Conservation (phyloP, 2,113 vertebrate genomes). For the Phyllopteryx taeniolatus region DNA sequence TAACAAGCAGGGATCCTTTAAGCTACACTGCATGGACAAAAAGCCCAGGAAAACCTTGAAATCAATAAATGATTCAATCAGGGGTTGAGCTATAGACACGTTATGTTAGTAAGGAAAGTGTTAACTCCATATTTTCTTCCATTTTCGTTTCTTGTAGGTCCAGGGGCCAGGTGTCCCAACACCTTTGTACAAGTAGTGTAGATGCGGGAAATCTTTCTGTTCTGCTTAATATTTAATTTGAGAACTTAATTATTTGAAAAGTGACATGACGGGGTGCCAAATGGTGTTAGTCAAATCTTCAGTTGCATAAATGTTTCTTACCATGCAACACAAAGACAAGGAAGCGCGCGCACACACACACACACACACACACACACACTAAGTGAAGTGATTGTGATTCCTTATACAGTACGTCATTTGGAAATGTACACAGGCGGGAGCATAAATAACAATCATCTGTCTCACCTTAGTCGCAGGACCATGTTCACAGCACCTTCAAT, state of each 20-base stretch:
- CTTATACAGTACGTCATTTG: not conserved
- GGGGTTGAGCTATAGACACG: too few species aligned
- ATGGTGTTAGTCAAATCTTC: not conserved
- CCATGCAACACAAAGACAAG: not conserved
- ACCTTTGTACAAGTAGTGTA: not conserved
- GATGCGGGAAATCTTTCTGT: not conserved
- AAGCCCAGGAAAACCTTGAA: too few species aligned
- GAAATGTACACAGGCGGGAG: not conserved
- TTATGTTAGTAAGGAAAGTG: too few species aligned
- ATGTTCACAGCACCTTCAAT: conserved; percentile 87
- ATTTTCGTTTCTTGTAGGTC: not conserved
- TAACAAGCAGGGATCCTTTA: not conserved
- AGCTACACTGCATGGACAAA: not conserved
- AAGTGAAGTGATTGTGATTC: not conserved
- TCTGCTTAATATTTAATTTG: not conserved
- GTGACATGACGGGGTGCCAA: not conserved
- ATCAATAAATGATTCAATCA: too few species aligned
- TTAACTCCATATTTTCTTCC: not conserved
- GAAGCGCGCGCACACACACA: not conserved
- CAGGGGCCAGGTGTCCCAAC: too few species aligned
- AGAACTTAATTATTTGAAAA: not conserved
- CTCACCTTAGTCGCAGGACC: conserved; percentile 95
- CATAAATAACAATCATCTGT: not conserved
- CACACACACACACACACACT: too few species aligned
- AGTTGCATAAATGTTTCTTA: not conserved